Evolutionary conservation across 1,140 invertebrate genomes (phyloP), one percentile per base, ranked within the genome.

Genomic region (Leguminivora glycinivorella): DNA sequence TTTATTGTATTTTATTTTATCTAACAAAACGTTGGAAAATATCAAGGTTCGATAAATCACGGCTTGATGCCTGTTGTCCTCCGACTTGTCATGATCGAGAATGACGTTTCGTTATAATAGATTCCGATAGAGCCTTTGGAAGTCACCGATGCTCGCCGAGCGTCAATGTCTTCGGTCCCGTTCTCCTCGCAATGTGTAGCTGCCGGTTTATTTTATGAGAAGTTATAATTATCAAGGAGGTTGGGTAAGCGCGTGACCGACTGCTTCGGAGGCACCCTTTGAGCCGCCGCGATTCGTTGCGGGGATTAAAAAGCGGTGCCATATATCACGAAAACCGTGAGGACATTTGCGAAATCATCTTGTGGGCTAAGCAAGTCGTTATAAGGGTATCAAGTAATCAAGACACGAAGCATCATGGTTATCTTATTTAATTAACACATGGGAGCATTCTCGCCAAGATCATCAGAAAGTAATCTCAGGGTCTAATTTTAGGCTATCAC

Each of bases 271-370:
- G 17, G 40, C 25, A 63, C 58, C 58, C 58, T 63, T 63, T 63
- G 58, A 63, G 58, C 26, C 58, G 58, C 58, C 58, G 58, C 63
- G 70, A 71, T 71, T 71, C 70, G 70, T 12, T 56, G 56, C 66
- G 66, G 70, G 70, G 70, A 71, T 71, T 71, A 71, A 58, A 63
- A 63, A 63, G 58, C 58, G 2, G 26, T 31, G 58, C 58, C 58
- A 63, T 63, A 63, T 29, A 63, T 63, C 58, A 63, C 58, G 58
- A 63, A 31, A 63, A 63, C 58, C 58, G 58, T 63, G 58, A 63
- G 58, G 58, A 63, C 58, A 63, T 63, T 63, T 63, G 58, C 58
- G 58, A 63, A 63, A 63, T 17, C 58, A 63, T 63, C 58, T 63
- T n/a, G 29, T 17, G 5, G 58, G n/a, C 58, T 63, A 31, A 63